Evolutionary conservation across 2,113 vertebrate genomes (phyloP).

Genomic region (Uria lomvia): DNA sequence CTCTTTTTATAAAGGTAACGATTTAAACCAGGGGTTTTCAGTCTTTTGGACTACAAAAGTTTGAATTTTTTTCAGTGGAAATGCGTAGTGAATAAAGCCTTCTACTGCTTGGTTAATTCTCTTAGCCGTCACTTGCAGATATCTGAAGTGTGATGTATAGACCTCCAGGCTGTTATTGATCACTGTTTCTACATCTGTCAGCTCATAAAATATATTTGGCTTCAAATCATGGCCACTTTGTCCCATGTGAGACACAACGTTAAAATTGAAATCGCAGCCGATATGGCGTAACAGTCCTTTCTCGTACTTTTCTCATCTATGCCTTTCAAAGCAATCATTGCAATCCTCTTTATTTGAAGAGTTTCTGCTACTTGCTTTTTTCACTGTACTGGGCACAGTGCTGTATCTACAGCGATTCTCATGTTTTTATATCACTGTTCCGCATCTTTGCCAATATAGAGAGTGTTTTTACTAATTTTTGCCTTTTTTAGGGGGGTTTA

Average conservation of each 20-base stretch:
- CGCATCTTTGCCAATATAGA: neutral
- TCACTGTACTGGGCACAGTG: neutral
- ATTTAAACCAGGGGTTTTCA: neutral
- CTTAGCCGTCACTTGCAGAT: neutral
- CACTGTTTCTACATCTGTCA: neutral
- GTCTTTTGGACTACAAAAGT: neutral
- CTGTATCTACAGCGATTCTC: neutral
- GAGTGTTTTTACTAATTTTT: neutral
- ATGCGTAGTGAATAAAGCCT: neutral
- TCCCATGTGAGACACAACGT: neutral
- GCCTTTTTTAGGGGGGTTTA: neutral
- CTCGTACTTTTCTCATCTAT: neutral
- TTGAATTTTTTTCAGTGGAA: neutral
- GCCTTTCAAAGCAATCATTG: neutral
- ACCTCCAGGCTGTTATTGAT: constrained; percentile 25
- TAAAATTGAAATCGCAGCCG: neutral
- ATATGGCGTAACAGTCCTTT: neutral
- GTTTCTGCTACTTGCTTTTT: neutral
- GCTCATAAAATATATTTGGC: neutral
- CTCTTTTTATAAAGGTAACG: neutral
- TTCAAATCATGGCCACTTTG: neutral
- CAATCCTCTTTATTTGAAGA: neutral
- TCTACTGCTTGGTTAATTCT: neutral
- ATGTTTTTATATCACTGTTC: neutral
- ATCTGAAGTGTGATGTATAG: neutral